Percentiles rank a stretch among this genome's conserved stretches.
phyloP scores from a whole-genome alignment of 1,140 invertebrate genomes.

The Apolygus lucorum region DNA sequence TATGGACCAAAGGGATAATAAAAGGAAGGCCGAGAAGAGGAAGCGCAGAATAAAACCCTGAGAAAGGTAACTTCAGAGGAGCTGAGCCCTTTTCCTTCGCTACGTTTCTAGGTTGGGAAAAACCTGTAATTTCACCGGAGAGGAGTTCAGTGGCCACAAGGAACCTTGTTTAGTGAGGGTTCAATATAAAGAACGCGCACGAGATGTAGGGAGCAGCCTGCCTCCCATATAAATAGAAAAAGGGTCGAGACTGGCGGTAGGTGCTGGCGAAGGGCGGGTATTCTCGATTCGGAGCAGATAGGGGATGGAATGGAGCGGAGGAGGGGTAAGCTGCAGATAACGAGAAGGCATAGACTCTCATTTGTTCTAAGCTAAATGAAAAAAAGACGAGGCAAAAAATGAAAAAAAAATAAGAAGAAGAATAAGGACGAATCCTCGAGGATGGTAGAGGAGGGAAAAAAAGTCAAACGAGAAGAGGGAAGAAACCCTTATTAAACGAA shows the following conservation, averaged over 20 bases:
- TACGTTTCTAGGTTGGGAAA: not conserved
- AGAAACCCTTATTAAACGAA: not conserved
- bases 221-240: not conserved
- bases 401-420: not conserved
- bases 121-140: not conserved
- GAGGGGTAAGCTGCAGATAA: conserved; percentile 28
- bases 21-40: too few relatives aligned
- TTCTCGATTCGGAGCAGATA: not conserved
- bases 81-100: not conserved
- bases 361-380: not conserved
- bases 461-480: not conserved
- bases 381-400: not conserved
- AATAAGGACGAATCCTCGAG: not conserved
- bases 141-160: not conserved
- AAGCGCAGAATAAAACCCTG: not conserved
- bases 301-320: conserved; percentile 29
- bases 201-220: not conserved
- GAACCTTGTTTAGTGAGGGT: not conserved
- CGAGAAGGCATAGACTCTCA: conserved; percentile 9
- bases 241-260: not conserved
- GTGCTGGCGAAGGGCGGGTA: not conserved
- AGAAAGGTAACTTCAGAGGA: not conserved
- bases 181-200: not conserved
- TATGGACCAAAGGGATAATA: not conserved
- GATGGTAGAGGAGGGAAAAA: not conserved